These are phyloP conservation scores for Erethizon dorsatum DNA, from an alignment of 2,797 vertebrate genomes.

Conservation along the genomic window DNA sequence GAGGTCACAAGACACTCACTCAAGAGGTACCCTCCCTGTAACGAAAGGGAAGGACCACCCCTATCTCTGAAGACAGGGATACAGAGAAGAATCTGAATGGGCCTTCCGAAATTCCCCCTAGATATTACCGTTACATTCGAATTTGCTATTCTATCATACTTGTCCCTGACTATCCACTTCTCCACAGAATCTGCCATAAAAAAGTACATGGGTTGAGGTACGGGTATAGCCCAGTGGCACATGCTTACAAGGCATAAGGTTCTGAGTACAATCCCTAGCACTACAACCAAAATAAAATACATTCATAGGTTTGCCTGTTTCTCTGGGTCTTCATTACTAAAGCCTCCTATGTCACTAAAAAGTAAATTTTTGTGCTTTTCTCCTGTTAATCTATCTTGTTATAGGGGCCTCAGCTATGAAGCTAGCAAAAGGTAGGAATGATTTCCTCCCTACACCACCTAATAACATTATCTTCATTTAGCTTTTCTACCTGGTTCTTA, in stretches of 20 bases:
- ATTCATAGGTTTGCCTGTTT: not conserved
- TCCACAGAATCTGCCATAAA: not conserved
- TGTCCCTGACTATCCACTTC: not conserved
- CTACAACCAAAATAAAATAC: not conserved
- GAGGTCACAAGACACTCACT: not conserved
- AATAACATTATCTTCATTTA: constrained; percentile 35
- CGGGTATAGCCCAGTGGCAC: not conserved
- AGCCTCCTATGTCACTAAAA: not conserved
- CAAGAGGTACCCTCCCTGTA: not conserved
- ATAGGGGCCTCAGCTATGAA: not conserved
- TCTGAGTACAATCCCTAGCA: not conserved
- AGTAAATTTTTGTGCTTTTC: not conserved
- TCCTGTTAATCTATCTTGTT: not conserved
- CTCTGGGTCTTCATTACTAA: not conserved
- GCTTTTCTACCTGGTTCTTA: not conserved
- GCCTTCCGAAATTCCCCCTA: not conserved
- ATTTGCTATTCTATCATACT: not conserved
- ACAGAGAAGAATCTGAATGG: not conserved
- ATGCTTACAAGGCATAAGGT: not conserved
- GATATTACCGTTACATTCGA: not conserved
- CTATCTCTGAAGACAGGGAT: not conserved
- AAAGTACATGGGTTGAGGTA: not conserved
- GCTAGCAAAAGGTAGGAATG: not conserved
- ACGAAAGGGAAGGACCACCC: not conserved
- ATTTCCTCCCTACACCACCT: not conserved